Evolutionary conservation across 1,140 invertebrate genomes (phyloP).

Genomic region (Rhagoletis zephyria): DNA sequence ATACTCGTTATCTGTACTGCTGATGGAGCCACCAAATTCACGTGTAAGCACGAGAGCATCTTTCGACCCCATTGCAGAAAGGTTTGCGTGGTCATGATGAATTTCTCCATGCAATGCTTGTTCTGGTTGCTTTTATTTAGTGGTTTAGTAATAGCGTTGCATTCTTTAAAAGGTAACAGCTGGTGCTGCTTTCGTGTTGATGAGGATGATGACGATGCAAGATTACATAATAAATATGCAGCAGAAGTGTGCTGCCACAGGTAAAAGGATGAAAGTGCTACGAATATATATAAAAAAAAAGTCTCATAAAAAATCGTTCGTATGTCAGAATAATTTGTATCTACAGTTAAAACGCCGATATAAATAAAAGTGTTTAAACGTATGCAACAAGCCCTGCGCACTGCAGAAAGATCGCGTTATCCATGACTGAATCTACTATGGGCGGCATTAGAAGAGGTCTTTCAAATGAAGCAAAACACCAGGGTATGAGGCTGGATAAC

Average conservation of each 20-base stretch:
- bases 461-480: no score
- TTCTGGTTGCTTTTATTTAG: neutral
- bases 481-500: no score
- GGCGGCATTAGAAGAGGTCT: no score
- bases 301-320: no score
- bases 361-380: no score
- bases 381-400: no score
- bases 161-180: constrained; percentile 18
- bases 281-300: neutral
- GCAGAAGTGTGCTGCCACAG: neutral
- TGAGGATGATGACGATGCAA: constrained; percentile 28
- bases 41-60: neutral
- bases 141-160: constrained; percentile 33
- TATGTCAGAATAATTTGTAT: no score
- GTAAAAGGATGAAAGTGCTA: neutral
- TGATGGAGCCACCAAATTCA: neutral
- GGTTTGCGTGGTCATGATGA: constrained; percentile 13
- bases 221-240: neutral
- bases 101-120: neutral
- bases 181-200: neutral
- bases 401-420: no score
- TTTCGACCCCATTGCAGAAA: neutral
- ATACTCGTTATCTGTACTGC: neutral
- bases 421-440: no score
- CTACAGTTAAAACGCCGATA: no score